Base-by-base conservation (phyloP, 2,888 invertebrate genomes). In the Dastarcus helophoroides region DNA sequence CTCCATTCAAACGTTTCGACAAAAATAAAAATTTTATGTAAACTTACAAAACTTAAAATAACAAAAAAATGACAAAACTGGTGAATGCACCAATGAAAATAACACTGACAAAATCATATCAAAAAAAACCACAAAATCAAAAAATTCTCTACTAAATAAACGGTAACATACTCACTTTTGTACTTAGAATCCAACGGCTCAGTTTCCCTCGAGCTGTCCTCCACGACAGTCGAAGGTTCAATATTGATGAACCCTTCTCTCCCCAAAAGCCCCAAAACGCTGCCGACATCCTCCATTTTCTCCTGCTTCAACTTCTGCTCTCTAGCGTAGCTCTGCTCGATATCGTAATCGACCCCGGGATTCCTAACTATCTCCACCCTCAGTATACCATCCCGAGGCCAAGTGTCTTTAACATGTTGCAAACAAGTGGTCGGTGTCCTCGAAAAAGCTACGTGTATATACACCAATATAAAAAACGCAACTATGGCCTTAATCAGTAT, bases 331-430 rank as follows among this genome's bases (percentile, higher is more conserved):
- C 84, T 85, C 44, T 84, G 77, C 54, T 79, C 76, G 50, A 88
- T 74, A 41, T 73, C 76, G 53, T 88, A 88, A 57, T 79, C 79
- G 32, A 76, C 71, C 3, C 68, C 69, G 8, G 73, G 72, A 54
- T 78, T 78, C 41, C 75, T 65, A 31, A 82, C 62, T 47, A 93
- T 86, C 64, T 94, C 93, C 8, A 94, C 89, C 39, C 93, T 67
- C 10, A 98, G 67, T 43, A 98, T 89, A 3, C 97, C 97, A 61
- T 93, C 88, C 37, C 89, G 68, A 0, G 97, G 95, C 97, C 97
- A 98, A 7, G 80, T 76, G 42, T 81, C 74, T 53, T 81, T 76
- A 16, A 93, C 76, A 58, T 86, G 79, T 54, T 88, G 79, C 46
- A 98, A 68, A 59, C 98, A 98, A 47, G 89, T 89, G 31, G 89